Conservation (phyloP, 1,140 invertebrate genomes). For the Copidosoma floridanum region DNA sequence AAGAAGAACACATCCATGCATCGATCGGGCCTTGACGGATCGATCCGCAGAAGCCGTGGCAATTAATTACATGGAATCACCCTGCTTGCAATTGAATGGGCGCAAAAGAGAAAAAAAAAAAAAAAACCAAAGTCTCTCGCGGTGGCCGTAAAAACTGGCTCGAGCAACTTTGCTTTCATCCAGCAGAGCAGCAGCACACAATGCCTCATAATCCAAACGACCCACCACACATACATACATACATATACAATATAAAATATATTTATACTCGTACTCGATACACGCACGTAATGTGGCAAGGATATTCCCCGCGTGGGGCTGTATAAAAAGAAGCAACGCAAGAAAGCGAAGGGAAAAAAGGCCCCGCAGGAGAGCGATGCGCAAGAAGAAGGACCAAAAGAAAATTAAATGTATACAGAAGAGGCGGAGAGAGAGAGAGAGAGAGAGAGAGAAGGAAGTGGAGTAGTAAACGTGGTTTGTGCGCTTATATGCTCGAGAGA, state of each 20-base stretch:
- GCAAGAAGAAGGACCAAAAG: background rate
- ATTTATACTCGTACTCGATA: background rate
- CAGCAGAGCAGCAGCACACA: no score
- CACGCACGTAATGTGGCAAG: conserved; percentile 8
- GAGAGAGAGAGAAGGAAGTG: background rate
- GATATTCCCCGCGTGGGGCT: background rate
- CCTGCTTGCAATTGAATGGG: no score
- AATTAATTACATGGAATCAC: no score
- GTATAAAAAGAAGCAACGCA: background rate
- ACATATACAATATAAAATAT: background rate
- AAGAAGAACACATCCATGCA: no score
- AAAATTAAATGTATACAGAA: background rate
- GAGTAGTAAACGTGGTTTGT: background rate
- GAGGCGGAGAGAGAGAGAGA: background rate
- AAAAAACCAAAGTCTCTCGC: no score
- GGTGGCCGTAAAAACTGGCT: no score
- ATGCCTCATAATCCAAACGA: conserved; percentile 2
- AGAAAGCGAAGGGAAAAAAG: background rate
- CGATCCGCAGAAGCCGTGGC: no score
- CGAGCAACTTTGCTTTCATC: no score
- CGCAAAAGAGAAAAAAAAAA: no score
- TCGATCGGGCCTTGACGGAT: no score
- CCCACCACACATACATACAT: background rate
- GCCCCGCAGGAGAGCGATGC: background rate
- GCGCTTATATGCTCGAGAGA: no score